Percentiles rank a stretch among this genome's conserved stretches.
Conservation (phyloP, 2,797 vertebrate species). For the Arremon aurantiirostris region DNA sequence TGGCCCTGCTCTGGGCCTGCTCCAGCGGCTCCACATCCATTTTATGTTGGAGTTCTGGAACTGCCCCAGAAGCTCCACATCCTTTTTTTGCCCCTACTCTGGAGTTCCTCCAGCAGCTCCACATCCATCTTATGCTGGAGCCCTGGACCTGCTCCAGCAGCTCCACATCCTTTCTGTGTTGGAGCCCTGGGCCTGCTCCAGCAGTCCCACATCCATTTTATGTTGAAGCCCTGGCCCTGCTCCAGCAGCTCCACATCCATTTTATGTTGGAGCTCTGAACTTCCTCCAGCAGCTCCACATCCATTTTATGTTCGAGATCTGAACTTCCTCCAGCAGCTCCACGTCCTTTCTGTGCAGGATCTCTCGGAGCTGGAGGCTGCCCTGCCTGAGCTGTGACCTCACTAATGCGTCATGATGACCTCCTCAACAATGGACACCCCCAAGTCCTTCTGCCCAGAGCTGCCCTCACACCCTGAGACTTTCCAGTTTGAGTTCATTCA, state of each 20-base stretch:
- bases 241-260: background rate
- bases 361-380: accelerated
- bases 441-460: background rate
- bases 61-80: background rate
- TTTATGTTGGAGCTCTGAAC: accelerated
- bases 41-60: accelerated
- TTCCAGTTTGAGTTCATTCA: background rate
- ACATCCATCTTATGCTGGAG: accelerated
- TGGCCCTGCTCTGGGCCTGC: background rate
- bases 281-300: background rate
- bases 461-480: background rate
- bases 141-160: background rate
- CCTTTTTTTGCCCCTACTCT: background rate
- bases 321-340: background rate
- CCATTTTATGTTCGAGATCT: background rate
- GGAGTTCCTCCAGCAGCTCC: background rate
- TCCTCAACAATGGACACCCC: background rate
- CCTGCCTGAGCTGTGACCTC: background rate
- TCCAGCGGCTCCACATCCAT: background rate
- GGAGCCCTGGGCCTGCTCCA: no score
- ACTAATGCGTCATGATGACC: background rate
- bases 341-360: accelerated
- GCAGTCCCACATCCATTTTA: no score
- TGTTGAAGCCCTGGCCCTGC: accelerated
- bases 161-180: no score